Evolutionary conservation across 2,888 invertebrate species (phyloP).

Genomic region (Mycalesis mineus): DNA sequence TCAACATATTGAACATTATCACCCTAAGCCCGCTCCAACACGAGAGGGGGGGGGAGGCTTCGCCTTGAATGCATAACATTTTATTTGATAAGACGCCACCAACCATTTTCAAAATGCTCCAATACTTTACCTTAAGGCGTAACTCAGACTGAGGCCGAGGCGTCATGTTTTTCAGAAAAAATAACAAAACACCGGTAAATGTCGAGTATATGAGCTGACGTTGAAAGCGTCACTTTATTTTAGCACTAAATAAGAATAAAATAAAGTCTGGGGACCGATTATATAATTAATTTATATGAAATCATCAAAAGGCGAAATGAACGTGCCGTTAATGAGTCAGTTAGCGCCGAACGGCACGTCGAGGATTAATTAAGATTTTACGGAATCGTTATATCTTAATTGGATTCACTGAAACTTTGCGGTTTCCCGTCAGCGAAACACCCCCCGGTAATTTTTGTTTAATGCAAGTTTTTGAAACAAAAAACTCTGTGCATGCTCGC

Average conservation of each 20-base stretch:
- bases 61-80: no score
- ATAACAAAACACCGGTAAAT: no score
- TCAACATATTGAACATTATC: no score
- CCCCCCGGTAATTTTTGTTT: slow-evolving; percentile 2
- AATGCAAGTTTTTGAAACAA: slow-evolving; percentile 3
- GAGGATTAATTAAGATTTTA: slow-evolving; percentile 10
- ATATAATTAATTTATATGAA: not conserved
- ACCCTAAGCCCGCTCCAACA: no score
- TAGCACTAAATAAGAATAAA: not conserved
- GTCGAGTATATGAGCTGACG: no score
- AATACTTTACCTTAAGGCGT: no score
- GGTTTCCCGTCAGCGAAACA: not conserved
- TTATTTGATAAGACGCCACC: no score
- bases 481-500: not conserved
- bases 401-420: slow-evolving; percentile 12
- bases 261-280: not conserved
- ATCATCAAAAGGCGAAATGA: not conserved
- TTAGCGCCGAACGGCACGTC: not conserved
- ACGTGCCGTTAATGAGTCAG: slow-evolving; percentile 2
- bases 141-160: no score
- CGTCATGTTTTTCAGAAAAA: no score
- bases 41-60: no score
- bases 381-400: slow-evolving; percentile 11
- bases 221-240: no score
- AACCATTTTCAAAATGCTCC: no score